phyloP scores from a whole-genome alignment of 2,888 invertebrate genomes.

The Lasioglossum lativentre region DNA sequence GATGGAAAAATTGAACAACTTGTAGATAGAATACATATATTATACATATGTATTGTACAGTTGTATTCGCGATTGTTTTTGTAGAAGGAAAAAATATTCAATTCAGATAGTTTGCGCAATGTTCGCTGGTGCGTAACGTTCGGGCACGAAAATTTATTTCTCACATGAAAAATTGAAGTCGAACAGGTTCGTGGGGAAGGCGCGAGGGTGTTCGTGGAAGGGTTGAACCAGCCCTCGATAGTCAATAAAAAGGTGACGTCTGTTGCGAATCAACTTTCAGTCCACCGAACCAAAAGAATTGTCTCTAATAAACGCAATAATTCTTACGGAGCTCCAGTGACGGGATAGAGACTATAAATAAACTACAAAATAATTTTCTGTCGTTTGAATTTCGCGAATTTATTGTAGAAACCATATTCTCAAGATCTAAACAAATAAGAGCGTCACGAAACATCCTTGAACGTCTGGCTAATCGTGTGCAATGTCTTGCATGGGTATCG shows the following conservation, averaged over 20 bases:
- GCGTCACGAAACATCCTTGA: not conserved
- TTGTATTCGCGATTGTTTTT: not conserved
- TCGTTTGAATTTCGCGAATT: too few species aligned
- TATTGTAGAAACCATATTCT: not conserved
- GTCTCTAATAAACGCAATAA: not conserved
- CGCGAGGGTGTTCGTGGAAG: not conserved
- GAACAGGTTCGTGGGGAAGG: not conserved
- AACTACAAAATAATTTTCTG: too few species aligned
- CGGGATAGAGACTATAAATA: too few species aligned
- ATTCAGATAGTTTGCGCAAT: too few species aligned
- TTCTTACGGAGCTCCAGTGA: too few species aligned
- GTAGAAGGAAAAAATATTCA: not conserved
- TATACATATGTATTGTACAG: too few species aligned
- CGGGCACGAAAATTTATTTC: not conserved
- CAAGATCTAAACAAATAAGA: not conserved
- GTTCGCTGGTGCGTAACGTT: not conserved
- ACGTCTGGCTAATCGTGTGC: not conserved
- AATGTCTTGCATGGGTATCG: not conserved
- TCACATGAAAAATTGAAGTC: not conserved
- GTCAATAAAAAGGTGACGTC: slow-evolving; percentile 1
- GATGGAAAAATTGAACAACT: slow-evolving; percentile 5
- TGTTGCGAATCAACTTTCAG: not conserved
- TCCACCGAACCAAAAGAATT: not conserved
- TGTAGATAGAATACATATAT: not conserved
- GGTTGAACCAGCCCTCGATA: not conserved